phyloP scores from a whole-genome alignment of 2,113 vertebrate species.

The Dasyurus viverrinus region DNA sequence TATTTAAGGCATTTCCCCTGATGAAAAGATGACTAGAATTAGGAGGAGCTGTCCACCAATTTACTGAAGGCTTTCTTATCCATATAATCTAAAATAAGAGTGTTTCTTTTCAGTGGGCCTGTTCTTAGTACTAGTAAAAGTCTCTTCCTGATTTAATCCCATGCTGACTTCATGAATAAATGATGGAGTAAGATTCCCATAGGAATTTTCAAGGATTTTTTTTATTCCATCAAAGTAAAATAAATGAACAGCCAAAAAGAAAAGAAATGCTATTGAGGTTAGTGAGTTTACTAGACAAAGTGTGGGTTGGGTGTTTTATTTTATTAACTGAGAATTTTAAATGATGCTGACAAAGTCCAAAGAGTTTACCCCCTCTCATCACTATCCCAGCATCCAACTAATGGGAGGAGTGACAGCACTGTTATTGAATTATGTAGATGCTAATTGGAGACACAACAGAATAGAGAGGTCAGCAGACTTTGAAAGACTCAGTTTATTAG shows the following conservation, averaged over 20 bases:
- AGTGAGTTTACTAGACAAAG: slow-evolving; percentile 66
- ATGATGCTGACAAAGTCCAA: slow-evolving; percentile 36
- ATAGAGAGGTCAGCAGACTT: slow-evolving; percentile 43
- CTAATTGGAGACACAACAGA: slow-evolving; percentile 63
- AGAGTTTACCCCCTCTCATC: slow-evolving; percentile 49
- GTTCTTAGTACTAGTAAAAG: slow-evolving; percentile 67
- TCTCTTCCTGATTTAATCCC: slow-evolving; percentile 62
- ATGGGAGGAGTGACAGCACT: slow-evolving; percentile 52
- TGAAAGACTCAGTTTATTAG: slow-evolving; percentile 57
- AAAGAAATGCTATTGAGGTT: slow-evolving; percentile 68
- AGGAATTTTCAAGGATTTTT: slow-evolving; percentile 70
- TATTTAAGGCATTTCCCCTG: slow-evolving; percentile 71
- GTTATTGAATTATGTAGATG: slow-evolving; percentile 67
- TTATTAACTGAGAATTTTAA: slow-evolving; percentile 68
- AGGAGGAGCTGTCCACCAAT: slow-evolving; percentile 74
- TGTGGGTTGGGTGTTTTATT: slow-evolving; percentile 24
- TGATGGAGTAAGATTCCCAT: slow-evolving; percentile 66
- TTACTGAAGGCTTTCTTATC: slow-evolving; percentile 71
- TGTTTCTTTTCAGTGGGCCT: slow-evolving; percentile 73
- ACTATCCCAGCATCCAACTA: slow-evolving; percentile 31
- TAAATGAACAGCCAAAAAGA: slow-evolving; percentile 73
- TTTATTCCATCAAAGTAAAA: slow-evolving; percentile 67
- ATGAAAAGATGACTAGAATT: slow-evolving; percentile 68
- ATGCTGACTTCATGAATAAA: slow-evolving; percentile 77
- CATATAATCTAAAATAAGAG: slow-evolving; percentile 79